Conservation (phyloP, 2,888 invertebrate species). For the Dasypogon diadema region DNA sequence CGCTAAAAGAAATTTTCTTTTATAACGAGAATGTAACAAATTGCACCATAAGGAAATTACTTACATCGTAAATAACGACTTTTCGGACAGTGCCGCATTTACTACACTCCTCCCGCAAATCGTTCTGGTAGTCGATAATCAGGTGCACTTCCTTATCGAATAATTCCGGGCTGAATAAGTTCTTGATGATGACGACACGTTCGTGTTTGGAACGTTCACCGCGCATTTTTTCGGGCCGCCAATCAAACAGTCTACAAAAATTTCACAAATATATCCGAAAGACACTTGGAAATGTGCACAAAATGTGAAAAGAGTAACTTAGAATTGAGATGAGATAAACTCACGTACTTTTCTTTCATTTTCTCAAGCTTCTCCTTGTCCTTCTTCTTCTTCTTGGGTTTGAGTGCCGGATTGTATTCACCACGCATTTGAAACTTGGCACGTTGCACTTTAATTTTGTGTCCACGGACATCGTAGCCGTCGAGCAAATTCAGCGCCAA, state of each 20-base stretch:
- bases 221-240: constrained; percentile 92
- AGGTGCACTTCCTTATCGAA: constrained; percentile 91
- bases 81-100: constrained; percentile 94
- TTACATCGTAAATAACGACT: constrained; percentile 90
- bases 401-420: constrained; percentile 89
- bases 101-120: constrained; percentile 87
- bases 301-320: no score
- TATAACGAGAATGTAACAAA: neutral
- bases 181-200: constrained; percentile 90
- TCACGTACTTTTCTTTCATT: constrained; percentile 86
- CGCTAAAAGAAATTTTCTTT: constrained; percentile 70
- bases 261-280: no score
- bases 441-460: constrained; percentile 87
- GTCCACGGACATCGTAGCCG: constrained; percentile 83
- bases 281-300: no score
- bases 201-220: constrained; percentile 91
- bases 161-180: constrained; percentile 88
- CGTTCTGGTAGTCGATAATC: constrained; percentile 91
- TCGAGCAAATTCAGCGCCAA: constrained; percentile 93
- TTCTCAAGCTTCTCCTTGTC: constrained; percentile 92
- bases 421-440: constrained; percentile 97
- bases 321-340: constrained; percentile 7
- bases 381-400: constrained; percentile 90
- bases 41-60: constrained; percentile 61
- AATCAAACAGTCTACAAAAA: constrained; percentile 84